Base-by-base conservation (phyloP, 2,888 invertebrate species). In the Mesoligia furuncula region DNA sequence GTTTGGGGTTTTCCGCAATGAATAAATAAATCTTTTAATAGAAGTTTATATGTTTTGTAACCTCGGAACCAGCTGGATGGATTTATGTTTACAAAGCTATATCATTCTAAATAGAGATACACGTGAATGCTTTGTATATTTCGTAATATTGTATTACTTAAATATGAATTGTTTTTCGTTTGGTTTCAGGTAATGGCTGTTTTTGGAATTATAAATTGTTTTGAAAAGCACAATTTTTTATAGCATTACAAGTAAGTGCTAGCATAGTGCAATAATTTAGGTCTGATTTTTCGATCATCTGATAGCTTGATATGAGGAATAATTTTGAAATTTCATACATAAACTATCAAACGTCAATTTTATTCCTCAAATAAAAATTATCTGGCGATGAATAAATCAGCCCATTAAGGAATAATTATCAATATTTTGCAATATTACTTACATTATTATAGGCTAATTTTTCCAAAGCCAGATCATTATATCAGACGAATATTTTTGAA, bases 181-280 rank as follows among this genome's bases (percentile, higher is more conserved):
- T 86, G 62, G 36, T 87, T 85, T n/a, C 87, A 87, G 87, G 87
- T 87, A 87, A 87, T 71, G 39, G 62, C 68, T 66, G 72, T 59
- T 75, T 69, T 75, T 68, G 11, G 17, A 73, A 31, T 64, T 27
- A 13, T 36, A 2, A 15, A 48, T 27, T 31, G 24, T 45, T 80
- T 42, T 61, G 5, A 51, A 57, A 66, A 20, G 1, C 15, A 39
- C 13, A 54, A 20, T 27, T 51, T 51, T 51, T 2, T 31, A 2
- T n/a, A 13, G 7, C n/a, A 6, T 57, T 9, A 45, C 15, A 76
- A 81, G 70, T 81, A 76, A 54, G 69, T 54, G 31, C 1, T 20
- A 17, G 13, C n/a, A 17, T 36, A 71, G 0, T 17, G 1, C 11
- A 36, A 15, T 61, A 36, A 15, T 61, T 59, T 24, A 31, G 2